Base-by-base conservation (phyloP, 2,888 invertebrate species). In the Neocrepidodera transversa region DNA sequence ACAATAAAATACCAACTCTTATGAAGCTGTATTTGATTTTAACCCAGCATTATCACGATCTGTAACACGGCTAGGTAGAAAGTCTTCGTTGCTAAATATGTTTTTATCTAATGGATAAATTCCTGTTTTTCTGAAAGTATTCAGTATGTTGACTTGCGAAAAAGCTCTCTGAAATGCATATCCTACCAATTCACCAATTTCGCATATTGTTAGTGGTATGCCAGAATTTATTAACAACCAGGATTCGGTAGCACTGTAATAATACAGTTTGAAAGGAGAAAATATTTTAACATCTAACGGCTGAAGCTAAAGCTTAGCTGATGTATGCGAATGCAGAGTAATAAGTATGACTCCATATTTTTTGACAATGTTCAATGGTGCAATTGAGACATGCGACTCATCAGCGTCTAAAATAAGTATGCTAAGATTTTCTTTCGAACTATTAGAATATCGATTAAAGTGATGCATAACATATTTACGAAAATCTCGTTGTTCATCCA, bases 241-340 rank as follows among this genome's bases (percentile, higher is more conserved):
- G 7, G 5, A 6, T 3, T 23, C 26, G 3, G 7, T 7, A 6
- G 26, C 26, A 7, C 5, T 6, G 7, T 23, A 6, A 23, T 23
- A 23, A 23, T 23, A 7, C 3, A 7, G 5, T 23, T 23, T 23
- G 7, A 23, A 23, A 23, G 26, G 7, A 7, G 26, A n/a, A n/a
- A n/a, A n/a, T n/a, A n/a, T n/a, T n/a, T n/a, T n/a, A n/a, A n/a
- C n/a, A n/a, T n/a, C n/a, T n/a, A n/a, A n/a, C n/a, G n/a, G n/a
- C n/a, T n/a, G n/a, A n/a, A n/a, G 79, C 68, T 81, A 7, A 3
- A 23, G 3, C 23, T 23, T 23, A 7, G 23, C 3, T 5, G 23
- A 5, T 23, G 23, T 23, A 65, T 80, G 78, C 8, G 78, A 78
- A n/a, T 74, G 78, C 32, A 79, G 70, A 6, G 78, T 76, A 13